Evolutionary conservation across 2,888 invertebrate genomes (phyloP), one percentile per base, ranked within the genome.

Genomic region (Horisme vitalbata): DNA sequence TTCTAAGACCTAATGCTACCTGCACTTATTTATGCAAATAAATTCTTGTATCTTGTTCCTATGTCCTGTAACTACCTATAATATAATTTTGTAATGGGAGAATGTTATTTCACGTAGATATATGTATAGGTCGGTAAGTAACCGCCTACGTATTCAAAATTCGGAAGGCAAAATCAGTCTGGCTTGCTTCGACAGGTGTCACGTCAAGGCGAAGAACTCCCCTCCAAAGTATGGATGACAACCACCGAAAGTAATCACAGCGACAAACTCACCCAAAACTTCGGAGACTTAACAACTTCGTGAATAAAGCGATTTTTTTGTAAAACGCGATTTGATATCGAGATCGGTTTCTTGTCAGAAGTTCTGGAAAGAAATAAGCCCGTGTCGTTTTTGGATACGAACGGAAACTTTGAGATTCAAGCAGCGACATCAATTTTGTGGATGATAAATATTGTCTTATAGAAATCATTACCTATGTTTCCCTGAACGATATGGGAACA

Each of bases 161-260:
- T 55, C 30, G 30, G 48, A 37, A 43, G 36, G 24, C 37, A 47
- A 76, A 79, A 82, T 83, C 79, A 79, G 70, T 72, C 66, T 66
- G 70, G 65, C 69, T 73, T 65, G 67, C 61, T 66, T 76, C 72
- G 79, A 77, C 80, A 80, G 79, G 75, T 82, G 79, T 76, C 79
- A 75, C 78, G 77, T 75, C 77, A 75, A 63, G 55, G 62, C 57
- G 56, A 55, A 61, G 51, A 55, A 55, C 54, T 52, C 34, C 23
- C 51, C 41, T 39, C 52, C 45, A 48, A 38, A 53, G 56, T 61
- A 54, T 34, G 61, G 60, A 63, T 61, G 72, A 73, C 73, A 68
- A 65, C 64, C 71, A 71, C 76, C 74, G 71, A 79, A 58, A 59
- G 75, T 76, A 82, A 83, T 84, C 80, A 82, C 74, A 68, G 69